Conservation (phyloP, 2,797 vertebrate genomes). For the Hylomyscus alleni region DNA sequence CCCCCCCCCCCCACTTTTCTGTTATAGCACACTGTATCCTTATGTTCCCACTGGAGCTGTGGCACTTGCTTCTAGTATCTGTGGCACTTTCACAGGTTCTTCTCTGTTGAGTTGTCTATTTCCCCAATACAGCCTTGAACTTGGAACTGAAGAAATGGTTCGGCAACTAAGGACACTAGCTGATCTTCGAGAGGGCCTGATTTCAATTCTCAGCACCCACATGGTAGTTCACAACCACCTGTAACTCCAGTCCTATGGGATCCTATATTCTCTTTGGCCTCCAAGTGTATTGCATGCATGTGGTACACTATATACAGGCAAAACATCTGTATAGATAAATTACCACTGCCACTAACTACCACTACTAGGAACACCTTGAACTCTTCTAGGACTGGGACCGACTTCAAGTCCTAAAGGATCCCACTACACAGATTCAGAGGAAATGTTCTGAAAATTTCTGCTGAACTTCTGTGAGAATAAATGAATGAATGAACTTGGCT, state of each 20-base stretch:
- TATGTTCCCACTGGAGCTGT: neutral
- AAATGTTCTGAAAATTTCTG: constrained; percentile 21
- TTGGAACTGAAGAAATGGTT: neutral
- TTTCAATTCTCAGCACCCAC: neutral
- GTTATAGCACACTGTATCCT: neutral
- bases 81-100: neutral
- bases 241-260: neutral
- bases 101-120: neutral
- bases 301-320: neutral
- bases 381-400: neutral
- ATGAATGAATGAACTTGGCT: neutral
- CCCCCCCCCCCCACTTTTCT: neutral
- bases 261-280: no score
- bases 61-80: neutral
- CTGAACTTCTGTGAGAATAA: neutral
- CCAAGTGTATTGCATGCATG: neutral
- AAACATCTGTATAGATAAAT: neutral
- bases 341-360: neutral
- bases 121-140: neutral
- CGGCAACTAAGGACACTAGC: no score
- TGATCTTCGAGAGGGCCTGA: neutral
- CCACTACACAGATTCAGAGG: neutral
- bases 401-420: neutral
- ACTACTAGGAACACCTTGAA: neutral
- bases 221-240: neutral